phyloP scores from a whole-genome alignment of 2,888 invertebrate species.

The Philereme transversata region DNA sequence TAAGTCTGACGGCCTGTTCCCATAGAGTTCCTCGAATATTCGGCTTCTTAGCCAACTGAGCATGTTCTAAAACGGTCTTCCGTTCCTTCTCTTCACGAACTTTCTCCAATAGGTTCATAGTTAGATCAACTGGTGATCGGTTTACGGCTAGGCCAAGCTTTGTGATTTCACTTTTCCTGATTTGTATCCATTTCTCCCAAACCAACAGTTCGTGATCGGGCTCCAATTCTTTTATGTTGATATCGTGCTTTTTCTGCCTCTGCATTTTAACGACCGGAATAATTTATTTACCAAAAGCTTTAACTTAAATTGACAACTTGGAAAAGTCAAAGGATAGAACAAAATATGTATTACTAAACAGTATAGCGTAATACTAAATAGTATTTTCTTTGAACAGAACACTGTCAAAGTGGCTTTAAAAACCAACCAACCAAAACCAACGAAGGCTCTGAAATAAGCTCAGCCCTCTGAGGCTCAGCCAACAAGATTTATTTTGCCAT shows the following conservation, averaged over 20 bases:
- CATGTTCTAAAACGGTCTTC: slow-evolving; percentile 63
- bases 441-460: too few relatives aligned
- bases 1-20: slow-evolving; percentile 62
- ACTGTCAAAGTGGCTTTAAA: too few relatives aligned
- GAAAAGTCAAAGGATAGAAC: too few relatives aligned
- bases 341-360: too few relatives aligned
- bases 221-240: slow-evolving; percentile 40
- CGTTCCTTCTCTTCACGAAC: slow-evolving; percentile 64
- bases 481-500: background rate
- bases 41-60: slow-evolving; percentile 59
- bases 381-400: too few relatives aligned
- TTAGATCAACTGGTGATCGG: slow-evolving; percentile 60
- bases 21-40: slow-evolving; percentile 56
- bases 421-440: too few relatives aligned
- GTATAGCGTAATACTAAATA: too few relatives aligned
- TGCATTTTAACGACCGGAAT: slow-evolving; percentile 17
- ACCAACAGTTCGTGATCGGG: slow-evolving; percentile 62
- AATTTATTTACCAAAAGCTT: too few relatives aligned
- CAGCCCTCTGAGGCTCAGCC: too few relatives aligned
- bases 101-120: slow-evolving; percentile 66
- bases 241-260: slow-evolving; percentile 35
- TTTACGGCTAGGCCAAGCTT: slow-evolving; percentile 50
- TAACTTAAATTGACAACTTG: too few relatives aligned
- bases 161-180: slow-evolving; percentile 62
- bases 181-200: slow-evolving; percentile 75